Conservation (phyloP, 2,113 vertebrate genomes). For the Onychorhynchus coronatus region DNA sequence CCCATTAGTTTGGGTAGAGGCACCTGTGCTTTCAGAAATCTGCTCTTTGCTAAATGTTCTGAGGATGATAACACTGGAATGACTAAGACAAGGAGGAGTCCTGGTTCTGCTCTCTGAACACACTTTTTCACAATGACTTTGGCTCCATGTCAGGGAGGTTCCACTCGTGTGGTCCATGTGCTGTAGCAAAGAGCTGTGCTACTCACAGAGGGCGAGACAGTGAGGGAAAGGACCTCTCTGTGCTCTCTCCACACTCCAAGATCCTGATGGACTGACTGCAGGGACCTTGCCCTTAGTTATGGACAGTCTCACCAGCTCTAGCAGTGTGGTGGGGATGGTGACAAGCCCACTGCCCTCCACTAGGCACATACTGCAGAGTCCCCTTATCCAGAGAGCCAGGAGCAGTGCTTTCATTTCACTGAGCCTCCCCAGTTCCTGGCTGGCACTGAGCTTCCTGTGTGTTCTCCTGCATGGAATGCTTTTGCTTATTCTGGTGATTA, state of each 20-base stretch:
- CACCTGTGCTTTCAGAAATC: neutral
- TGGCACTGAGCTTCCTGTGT: accelerated
- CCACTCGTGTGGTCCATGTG: accelerated
- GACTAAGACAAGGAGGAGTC: neutral
- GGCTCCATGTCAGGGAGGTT: neutral
- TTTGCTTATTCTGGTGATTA: neutral
- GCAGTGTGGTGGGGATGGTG: accelerated
- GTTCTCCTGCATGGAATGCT: neutral
- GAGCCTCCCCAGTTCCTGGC: accelerated
- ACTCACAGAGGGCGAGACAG: neutral
- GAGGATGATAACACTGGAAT: neutral
- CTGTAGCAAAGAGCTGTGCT: accelerated
- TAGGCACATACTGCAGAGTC: accelerated
- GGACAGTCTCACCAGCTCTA: neutral
- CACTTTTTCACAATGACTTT: accelerated
- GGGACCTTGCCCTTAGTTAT: too few species aligned
- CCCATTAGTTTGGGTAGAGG: accelerated
- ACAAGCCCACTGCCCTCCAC: neutral
- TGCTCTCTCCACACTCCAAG: neutral
- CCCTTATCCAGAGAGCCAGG: neutral
- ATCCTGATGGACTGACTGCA: neutral
- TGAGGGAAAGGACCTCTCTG: neutral
- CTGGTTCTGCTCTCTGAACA: neutral
- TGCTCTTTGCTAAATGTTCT: neutral
- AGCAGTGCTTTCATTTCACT: neutral